A percentile compares a stretch with the other conserved stretches of the same genome.
phyloP scores from a whole-genome alignment of 2,888 invertebrate species.

The Electrophaes corylata region DNA sequence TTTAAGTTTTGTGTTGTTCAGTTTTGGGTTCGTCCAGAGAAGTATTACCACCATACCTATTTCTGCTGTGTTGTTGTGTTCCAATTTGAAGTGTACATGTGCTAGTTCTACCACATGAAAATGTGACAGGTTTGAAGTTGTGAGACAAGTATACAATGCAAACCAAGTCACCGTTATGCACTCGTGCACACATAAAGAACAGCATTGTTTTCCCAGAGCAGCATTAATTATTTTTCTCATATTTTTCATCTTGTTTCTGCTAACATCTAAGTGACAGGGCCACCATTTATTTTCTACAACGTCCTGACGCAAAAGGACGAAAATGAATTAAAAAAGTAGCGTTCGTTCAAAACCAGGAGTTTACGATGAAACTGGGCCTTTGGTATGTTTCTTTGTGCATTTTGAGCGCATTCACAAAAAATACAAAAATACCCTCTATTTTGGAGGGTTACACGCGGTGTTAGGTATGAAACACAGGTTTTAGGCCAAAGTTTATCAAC shows the following conservation, averaged over 20 bases:
- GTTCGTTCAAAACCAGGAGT: conserved; percentile 45
- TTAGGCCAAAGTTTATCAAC: neutral
- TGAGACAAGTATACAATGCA: neutral
- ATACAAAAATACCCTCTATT: too few species aligned
- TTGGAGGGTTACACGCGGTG: neutral
- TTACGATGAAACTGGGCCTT: conserved; percentile 40
- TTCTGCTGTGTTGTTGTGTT: too few species aligned
- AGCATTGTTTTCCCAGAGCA: conserved; percentile 10
- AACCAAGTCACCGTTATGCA: neutral
- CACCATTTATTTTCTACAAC: conserved; percentile 31
- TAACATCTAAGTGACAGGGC: conserved; percentile 26
- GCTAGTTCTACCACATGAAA: too few species aligned
- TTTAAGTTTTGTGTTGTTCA: too few species aligned
- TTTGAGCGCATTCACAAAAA: conserved; percentile 8
- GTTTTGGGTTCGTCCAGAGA: too few species aligned
- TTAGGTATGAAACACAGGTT: neutral
- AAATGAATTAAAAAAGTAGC: conserved; percentile 42
- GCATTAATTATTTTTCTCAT: conserved; percentile 17
- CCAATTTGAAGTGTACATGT: too few species aligned
- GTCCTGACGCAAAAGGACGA: conserved; percentile 36
- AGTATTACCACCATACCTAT: too few species aligned
- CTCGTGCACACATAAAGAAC: neutral
- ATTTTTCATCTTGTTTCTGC: conserved; percentile 14
- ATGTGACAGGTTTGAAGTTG: neutral
- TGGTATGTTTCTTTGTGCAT: conserved; percentile 19